Base-by-base conservation (phyloP, 92 coral and sea anemone species). In the Parazoanthus swiftii region DNA sequence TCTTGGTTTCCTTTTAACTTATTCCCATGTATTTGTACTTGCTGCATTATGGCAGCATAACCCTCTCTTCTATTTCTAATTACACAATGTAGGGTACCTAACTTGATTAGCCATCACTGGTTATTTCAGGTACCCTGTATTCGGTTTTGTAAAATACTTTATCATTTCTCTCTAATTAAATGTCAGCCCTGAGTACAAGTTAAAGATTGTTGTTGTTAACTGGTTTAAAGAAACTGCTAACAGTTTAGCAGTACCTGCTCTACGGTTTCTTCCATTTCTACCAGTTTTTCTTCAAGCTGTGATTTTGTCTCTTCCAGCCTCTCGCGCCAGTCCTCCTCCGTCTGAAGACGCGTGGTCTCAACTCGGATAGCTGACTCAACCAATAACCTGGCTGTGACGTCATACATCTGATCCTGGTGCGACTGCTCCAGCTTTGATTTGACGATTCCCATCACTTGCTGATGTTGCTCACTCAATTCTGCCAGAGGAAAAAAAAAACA, bases 361-460 rank as follows among this genome's bases (percentile, higher is more conserved):
- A 95, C 96, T 86, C 92, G 95, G 89, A 97, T 92, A 67, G 95
- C 98, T 67, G 95, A 91, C 76, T 97, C 99, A 16, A 98, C 95
- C 78, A 97, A 87, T 59, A 94, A 86, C 63, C 93, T 90, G 81
- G 99, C 98, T 74, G 95, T 91, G 88, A 95, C 77, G 79, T 95
- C 96, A 33, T 94, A 95, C 86, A 97, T 84, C 92, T 94, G 96
- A 58, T 95, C 98, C 63, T 93, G 90, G 83, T 97, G 98, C 37
- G 98, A 88, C 84, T 91, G 91, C 74, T 97, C 98, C 58, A 97
- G 91, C 50, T 93, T 95, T 38, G 91, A 76, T 79, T 93, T 93
- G 8, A 97, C 87, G 83, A 96, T 96, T 76, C 91, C 93, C 90
- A 95, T 91, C 16, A 97, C 93, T 81, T 94, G 92, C 37, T 89